Conservation (phyloP, 2,888 invertebrate species). For the Troides helena region DNA sequence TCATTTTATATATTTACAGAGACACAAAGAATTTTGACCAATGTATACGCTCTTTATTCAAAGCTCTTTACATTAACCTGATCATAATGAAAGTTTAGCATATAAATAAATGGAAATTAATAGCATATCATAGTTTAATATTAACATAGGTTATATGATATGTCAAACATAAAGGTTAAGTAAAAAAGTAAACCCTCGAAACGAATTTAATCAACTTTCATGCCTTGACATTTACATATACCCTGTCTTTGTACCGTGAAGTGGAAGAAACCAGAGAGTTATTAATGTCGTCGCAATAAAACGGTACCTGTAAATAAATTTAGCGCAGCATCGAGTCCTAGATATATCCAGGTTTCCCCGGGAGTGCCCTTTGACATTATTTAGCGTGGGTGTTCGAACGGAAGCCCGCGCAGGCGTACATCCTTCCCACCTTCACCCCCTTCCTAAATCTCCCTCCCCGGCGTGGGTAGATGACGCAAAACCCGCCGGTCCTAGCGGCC, state of each 20-base stretch:
- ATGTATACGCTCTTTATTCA: too few relatives aligned
- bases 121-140: background rate
- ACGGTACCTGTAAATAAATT: conserved; percentile 49
- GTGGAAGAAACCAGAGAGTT: background rate
- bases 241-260: background rate
- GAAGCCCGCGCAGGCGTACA: conserved; percentile 58
- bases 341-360: conserved; percentile 56
- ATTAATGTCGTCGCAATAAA: conserved; percentile 18
- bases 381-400: conserved; percentile 42
- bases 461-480: conserved; percentile 69
- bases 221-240: background rate
- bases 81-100: too few relatives aligned
- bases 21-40: too few relatives aligned
- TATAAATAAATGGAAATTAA: too few relatives aligned
- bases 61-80: too few relatives aligned
- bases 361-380: conserved; percentile 74
- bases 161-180: background rate
- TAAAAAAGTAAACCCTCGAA: background rate
- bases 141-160: background rate
- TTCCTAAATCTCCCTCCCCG: conserved; percentile 38
- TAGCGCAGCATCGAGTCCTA: conserved; percentile 49
- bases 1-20: too few relatives aligned
- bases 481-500: conserved; percentile 47
- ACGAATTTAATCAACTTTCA: background rate
- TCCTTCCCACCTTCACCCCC: conserved; percentile 30